Evolutionary conservation across 2,888 invertebrate genomes (phyloP), one percentile per base, ranked within the genome.

Genomic region (Caenorhabditis becei): DNA sequence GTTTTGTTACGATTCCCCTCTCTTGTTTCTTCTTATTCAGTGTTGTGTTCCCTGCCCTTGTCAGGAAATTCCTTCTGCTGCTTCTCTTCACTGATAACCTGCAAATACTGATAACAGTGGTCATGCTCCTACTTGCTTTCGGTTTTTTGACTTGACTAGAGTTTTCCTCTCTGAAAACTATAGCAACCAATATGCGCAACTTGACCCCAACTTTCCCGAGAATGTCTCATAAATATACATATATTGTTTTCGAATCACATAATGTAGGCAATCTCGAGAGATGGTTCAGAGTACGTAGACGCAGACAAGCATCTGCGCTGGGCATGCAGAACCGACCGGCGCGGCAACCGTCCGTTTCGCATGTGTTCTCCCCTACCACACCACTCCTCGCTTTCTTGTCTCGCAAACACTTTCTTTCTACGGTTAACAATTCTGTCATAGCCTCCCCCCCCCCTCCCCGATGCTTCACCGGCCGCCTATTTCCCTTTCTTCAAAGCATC

Each of bases 181-280:
- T 35, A 35, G 10, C 35, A 35, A 35, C 7, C n/a, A n/a, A n/a
- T n/a, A n/a, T n/a, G n/a, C n/a, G n/a, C n/a, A n/a, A n/a, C n/a
- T n/a, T n/a, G n/a, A n/a, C n/a, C n/a, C n/a, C n/a, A n/a, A n/a
- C n/a, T n/a, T n/a, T n/a, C 7, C 35, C 35, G 47, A 47, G 20
- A 47, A 47, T 18, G 47, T 47, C n/a, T n/a, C 47, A 47, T 47
- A 47, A 47, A 47, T 47, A n/a, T n/a, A n/a, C n/a, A n/a, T n/a
- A n/a, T n/a, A 47, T 18, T 47, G 47, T 47, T 47, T 47, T 47
- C 18, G 32, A 18, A 47, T 47, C 20, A 18, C 18, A 74, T 75
- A 66, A 75, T 75, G 53, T 54, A 75, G 75, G 75, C 75, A 74
- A 74, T 74, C 74, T 74, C 35, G 54, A 49, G 58, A 26, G 20